Conservation (phyloP, 1,140 invertebrate species). For the Zaprionus gabonicus region DNA sequence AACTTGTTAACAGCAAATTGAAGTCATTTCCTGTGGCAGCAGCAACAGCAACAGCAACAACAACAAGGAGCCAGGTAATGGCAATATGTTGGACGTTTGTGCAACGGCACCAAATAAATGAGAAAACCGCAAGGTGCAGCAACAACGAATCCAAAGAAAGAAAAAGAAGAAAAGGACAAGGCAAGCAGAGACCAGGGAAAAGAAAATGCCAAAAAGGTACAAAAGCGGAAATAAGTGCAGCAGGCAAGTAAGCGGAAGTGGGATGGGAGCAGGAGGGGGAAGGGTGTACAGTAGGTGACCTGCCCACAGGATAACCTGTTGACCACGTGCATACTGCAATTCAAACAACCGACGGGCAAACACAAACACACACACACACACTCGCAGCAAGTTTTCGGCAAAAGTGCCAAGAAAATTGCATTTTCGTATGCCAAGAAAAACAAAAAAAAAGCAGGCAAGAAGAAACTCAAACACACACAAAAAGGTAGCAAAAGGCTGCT, state of each 20-base stretch:
- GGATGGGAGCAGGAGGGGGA: slow-evolving; percentile 1
- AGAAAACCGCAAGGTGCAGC: slow-evolving; percentile 74
- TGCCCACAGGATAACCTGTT: slow-evolving; percentile 78
- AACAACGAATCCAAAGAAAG: slow-evolving; percentile 39
- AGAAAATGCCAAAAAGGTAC: slow-evolving; percentile 81
- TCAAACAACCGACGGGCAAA: slow-evolving; percentile 47
- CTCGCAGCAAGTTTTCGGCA: slow-evolving; percentile 67
- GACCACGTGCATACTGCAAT: slow-evolving; percentile 80
- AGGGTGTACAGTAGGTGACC: slow-evolving; percentile 14
- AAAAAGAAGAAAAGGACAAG: slow-evolving; percentile 45
- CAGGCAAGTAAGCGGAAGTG: slow-evolving; percentile 49
- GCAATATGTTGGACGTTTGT: slow-evolving; percentile 60
- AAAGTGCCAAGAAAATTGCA: slow-evolving; percentile 83
- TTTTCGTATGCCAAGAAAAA: slow-evolving; percentile 53
- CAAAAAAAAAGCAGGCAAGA: background rate
- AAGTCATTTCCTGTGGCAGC: slow-evolving; percentile 74
- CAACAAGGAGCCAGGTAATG: slow-evolving; percentile 31
- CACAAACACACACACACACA: slow-evolving; percentile 9
- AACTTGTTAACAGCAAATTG: slow-evolving; percentile 83
- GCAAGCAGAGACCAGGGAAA: slow-evolving; percentile 52
- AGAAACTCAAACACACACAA: slow-evolving; percentile 22
- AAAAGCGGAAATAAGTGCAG: slow-evolving; percentile 81
- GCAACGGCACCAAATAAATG: slow-evolving; percentile 68
- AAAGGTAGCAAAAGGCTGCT: slow-evolving; percentile 77
- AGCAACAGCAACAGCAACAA: slow-evolving; percentile 38